Percentiles rank a stretch among this genome's conserved stretches.
These are phyloP conservation scores for Anagrus nilaparvatae DNA, from an alignment of 1,140 invertebrate species.

Conservation along the genomic window DNA sequence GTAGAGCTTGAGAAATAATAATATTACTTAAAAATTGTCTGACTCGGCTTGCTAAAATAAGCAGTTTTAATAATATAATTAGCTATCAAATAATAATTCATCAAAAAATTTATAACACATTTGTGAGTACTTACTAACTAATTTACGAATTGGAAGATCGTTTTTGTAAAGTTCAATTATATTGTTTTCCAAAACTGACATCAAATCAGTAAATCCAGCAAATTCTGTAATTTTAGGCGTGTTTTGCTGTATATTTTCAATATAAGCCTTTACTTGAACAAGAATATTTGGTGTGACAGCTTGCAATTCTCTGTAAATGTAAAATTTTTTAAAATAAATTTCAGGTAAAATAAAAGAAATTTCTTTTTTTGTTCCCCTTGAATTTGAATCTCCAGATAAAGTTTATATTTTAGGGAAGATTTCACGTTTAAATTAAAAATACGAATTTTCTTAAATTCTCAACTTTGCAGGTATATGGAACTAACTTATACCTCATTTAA, in stretches of 20 bases:
- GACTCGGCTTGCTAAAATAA: conserved; percentile 55
- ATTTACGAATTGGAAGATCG: conserved; percentile 60
- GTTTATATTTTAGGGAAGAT: conserved; percentile 1
- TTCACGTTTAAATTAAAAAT: conserved; percentile 2
- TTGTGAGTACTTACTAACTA: conserved; percentile 58
- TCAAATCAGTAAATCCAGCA: conserved; percentile 41
- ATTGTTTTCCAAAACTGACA: conserved; percentile 52
- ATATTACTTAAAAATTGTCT: conserved; percentile 64
- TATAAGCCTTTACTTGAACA: conserved; percentile 61
- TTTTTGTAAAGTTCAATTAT: conserved; percentile 54
- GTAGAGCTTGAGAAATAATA: conserved; percentile 57
- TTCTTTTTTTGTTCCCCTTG: neutral
- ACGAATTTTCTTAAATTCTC: neutral
- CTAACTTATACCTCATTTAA: too few species aligned
- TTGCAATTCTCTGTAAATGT: conserved; percentile 48
- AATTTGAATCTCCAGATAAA: too few species aligned
- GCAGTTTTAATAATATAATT: conserved; percentile 5
- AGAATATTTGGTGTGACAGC: conserved; percentile 53
- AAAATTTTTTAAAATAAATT: neutral
- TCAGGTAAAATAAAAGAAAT: conserved; percentile 3
- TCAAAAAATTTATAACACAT: conserved; percentile 2
- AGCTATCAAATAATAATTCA: conserved; percentile 5
- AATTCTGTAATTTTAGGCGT: conserved; percentile 41
- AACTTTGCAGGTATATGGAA: too few species aligned
- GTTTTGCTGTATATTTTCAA: conserved; percentile 46